A percentile compares a stretch with the other conserved stretches of the same genome.
phyloP scores from a whole-genome alignment of 1,140 invertebrate species.

The Drosophila busckii region DNA sequence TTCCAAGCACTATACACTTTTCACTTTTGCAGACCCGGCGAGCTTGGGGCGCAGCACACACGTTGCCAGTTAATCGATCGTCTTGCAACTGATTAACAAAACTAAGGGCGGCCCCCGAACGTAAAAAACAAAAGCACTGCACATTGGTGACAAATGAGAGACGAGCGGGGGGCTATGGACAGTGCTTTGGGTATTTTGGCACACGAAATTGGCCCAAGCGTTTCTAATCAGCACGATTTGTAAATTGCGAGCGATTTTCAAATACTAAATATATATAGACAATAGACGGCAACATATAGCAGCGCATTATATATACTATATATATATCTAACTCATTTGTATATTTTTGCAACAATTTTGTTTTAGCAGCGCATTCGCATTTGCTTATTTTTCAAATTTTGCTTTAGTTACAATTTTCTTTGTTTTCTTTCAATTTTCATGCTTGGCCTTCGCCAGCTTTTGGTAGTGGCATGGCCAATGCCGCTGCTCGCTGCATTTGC shows the following conservation, averaged over 20 bases:
- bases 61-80: slow-evolving; percentile 76
- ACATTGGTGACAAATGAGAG: slow-evolving; percentile 42
- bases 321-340: slow-evolving; percentile 5
- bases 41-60: slow-evolving; percentile 33
- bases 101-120: slow-evolving; percentile 31
- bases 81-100: slow-evolving; percentile 77
- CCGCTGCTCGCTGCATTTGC: slow-evolving; percentile 30
- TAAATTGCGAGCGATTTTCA: slow-evolving; percentile 33
- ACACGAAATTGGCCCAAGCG: slow-evolving; percentile 39
- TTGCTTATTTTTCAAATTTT: slow-evolving; percentile 2
- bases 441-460: slow-evolving; percentile 14
- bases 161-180: slow-evolving; percentile 1
- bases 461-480: slow-evolving; percentile 29
- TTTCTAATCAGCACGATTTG: slow-evolving; percentile 36
- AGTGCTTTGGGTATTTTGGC: slow-evolving; percentile 31
- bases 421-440: slow-evolving; percentile 20
- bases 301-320: not conserved
- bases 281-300: not conserved
- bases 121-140: slow-evolving; percentile 16
- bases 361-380: slow-evolving; percentile 16
- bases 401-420: slow-evolving; percentile 18
- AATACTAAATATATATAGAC: not conserved
- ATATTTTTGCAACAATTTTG: slow-evolving; percentile 2
- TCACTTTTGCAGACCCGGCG: slow-evolving; percentile 2
- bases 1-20: no score